Conservation (phyloP, 2,113 vertebrate species). For the Colinus virginianus region DNA sequence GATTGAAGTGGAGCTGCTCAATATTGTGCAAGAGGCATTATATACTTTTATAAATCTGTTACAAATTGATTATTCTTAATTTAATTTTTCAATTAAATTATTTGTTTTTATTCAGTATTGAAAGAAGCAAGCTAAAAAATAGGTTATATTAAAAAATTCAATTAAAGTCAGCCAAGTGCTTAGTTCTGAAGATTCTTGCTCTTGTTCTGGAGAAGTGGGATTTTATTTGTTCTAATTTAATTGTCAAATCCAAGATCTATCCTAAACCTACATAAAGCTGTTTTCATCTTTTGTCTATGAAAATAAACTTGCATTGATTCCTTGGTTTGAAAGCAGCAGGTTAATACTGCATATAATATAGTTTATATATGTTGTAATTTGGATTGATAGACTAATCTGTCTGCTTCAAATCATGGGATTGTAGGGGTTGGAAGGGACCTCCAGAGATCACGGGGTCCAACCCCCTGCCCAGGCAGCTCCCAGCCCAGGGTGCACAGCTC, state of each 20-base stretch:
- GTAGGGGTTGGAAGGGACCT: too few species aligned
- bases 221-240: slow-evolving; percentile 19
- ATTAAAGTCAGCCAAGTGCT: neutral
- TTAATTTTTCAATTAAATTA: slow-evolving; percentile 33
- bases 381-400: slow-evolving; percentile 39
- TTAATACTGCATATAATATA: slow-evolving; percentile 62
- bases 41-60: slow-evolving; percentile 1
- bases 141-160: neutral
- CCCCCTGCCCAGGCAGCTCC: too few species aligned
- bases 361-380: slow-evolving; percentile 53
- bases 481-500: too few species aligned
- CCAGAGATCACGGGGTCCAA: too few species aligned
- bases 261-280: slow-evolving; percentile 33
- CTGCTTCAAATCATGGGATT: slow-evolving; percentile 31
- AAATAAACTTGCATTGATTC: slow-evolving; percentile 40
- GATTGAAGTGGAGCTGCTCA: neutral
- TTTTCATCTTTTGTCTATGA: slow-evolving; percentile 35
- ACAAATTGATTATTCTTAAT: slow-evolving; percentile 34
- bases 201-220: neutral
- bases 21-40: neutral
- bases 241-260: slow-evolving; percentile 13
- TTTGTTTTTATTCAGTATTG: slow-evolving; percentile 39
- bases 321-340: slow-evolving; percentile 49
- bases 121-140: slow-evolving; percentile 11
- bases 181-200: neutral